Conservation (phyloP, 1,140 invertebrate species). For the Solenopsis fugax region DNA sequence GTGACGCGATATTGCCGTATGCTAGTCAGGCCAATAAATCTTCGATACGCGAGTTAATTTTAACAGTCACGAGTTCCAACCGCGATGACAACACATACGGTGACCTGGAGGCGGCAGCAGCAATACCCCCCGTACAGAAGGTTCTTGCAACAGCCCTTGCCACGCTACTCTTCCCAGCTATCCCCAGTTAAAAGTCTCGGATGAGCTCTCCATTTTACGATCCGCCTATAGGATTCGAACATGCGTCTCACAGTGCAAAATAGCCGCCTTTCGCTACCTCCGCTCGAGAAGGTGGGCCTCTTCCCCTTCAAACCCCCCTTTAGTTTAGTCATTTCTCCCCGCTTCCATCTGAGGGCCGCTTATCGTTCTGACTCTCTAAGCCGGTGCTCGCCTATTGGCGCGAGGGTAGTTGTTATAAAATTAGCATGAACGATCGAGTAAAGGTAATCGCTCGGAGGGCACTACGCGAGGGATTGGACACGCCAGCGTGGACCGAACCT, state of each 20-base stretch:
- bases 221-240: constrained; percentile 28
- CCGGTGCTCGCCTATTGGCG: constrained; percentile 82
- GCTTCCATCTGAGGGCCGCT: constrained; percentile 38
- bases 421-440: constrained; percentile 85
- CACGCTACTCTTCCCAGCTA: not conserved
- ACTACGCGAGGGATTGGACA: constrained; percentile 79
- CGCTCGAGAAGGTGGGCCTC: constrained; percentile 61
- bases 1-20: constrained; percentile 39
- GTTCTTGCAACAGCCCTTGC: not conserved
- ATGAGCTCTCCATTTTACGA: constrained; percentile 78
- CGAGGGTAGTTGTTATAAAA: constrained; percentile 85
- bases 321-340: constrained; percentile 6
- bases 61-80: constrained; percentile 68
- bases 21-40: constrained; percentile 64
- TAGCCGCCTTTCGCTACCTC: constrained; percentile 69
- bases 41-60: constrained; percentile 68
- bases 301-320: constrained; percentile 14
- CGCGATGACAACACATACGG: constrained; percentile 68
- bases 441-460: constrained; percentile 83
- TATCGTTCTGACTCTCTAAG: constrained; percentile 45
- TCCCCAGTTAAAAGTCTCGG: constrained; percentile 22
- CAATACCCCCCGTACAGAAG: not conserved
- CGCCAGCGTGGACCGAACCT: constrained; percentile 62
- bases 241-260: constrained; percentile 56
- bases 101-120: not conserved